A percentile compares a stretch with the other conserved stretches of the same genome.
phyloP scores from a whole-genome alignment of 2,888 invertebrate species.

The Netelia inedita region DNA sequence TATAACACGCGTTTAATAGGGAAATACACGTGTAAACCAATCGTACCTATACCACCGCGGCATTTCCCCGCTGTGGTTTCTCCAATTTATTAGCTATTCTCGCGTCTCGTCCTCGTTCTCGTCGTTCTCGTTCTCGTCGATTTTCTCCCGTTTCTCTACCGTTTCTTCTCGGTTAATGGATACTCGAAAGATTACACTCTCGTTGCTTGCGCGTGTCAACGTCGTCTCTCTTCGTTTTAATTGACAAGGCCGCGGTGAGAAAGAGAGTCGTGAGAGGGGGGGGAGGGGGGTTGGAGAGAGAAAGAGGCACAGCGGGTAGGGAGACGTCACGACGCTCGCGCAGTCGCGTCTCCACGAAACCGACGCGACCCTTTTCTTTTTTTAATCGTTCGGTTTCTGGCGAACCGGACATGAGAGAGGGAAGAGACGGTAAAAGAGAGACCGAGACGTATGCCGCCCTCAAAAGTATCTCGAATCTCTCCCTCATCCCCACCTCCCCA shows the following conservation, averaged over 20 bases:
- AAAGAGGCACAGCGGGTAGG: slow-evolving; percentile 2
- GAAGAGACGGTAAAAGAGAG: slow-evolving; percentile 59
- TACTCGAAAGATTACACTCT: slow-evolving; percentile 82
- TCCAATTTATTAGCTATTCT: slow-evolving; percentile 34
- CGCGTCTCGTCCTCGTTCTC: slow-evolving; percentile 8
- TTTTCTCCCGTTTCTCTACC: slow-evolving; percentile 24
- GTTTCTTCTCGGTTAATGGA: slow-evolving; percentile 75
- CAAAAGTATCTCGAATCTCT: slow-evolving; percentile 73
- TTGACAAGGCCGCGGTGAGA: slow-evolving; percentile 66
- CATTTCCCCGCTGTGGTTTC: slow-evolving; percentile 39
- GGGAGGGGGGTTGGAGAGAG: too few relatives aligned
- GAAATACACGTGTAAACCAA: slow-evolving; percentile 16
- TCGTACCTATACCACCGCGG: neutral
- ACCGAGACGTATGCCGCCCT: slow-evolving; percentile 63
- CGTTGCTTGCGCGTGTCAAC: slow-evolving; percentile 67
- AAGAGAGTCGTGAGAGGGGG: neutral
- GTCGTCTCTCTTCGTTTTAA: slow-evolving; percentile 72
- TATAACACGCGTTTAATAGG: slow-evolving; percentile 42
- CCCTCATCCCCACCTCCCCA: slow-evolving; percentile 41
- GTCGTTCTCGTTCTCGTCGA: slow-evolving; percentile 11
- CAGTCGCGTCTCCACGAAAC: slow-evolving; percentile 39
- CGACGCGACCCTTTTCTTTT: slow-evolving; percentile 30
- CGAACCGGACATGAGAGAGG: slow-evolving; percentile 44
- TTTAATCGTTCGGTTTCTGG: slow-evolving; percentile 31
- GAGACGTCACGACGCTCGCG: slow-evolving; percentile 55